Evolutionary conservation across 2,888 invertebrate genomes (phyloP).

Genomic region (Falcaria lacertinaria): DNA sequence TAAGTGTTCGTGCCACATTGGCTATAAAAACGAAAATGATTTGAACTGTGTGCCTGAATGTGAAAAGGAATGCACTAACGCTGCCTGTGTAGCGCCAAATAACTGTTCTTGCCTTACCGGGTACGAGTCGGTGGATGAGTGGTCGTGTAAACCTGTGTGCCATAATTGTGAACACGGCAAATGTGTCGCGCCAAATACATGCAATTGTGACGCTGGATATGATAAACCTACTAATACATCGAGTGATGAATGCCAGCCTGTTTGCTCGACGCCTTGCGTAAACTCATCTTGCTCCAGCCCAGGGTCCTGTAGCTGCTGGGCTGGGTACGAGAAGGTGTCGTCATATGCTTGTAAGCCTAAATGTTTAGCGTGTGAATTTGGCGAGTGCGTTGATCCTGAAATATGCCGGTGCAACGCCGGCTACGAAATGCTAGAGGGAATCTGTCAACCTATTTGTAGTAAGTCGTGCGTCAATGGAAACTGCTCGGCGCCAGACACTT

Average conservation of each 20-base stretch:
- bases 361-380: slow-evolving; percentile 18
- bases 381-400: slow-evolving; percentile 18
- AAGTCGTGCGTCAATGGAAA: slow-evolving; percentile 39
- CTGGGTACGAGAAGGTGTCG: neutral
- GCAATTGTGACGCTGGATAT: slow-evolving; percentile 31
- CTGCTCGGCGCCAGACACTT: slow-evolving; percentile 24
- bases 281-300: neutral
- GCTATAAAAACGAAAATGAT: slow-evolving; percentile 10
- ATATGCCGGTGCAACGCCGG: slow-evolving; percentile 17
- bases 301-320: neutral
- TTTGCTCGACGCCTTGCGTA: neutral
- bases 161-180: slow-evolving; percentile 31
- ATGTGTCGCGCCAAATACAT: slow-evolving; percentile 40
- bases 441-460: slow-evolving; percentile 11
- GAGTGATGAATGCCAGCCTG: neutral
- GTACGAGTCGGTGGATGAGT: slow-evolving; percentile 11
- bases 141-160: slow-evolving; percentile 19
- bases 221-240: neutral
- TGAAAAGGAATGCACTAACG: slow-evolving; percentile 21
- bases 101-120: slow-evolving; percentile 27
- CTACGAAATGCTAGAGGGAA: slow-evolving; percentile 4
- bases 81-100: slow-evolving; percentile 26
- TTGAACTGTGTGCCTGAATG: slow-evolving; percentile 23
- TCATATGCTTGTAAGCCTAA: slow-evolving; percentile 9
- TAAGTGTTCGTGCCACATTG: slow-evolving; percentile 8